Evolutionary conservation across 2,797 vertebrate genomes (phyloP).

Genomic region (Sandelia bainsii): DNA sequence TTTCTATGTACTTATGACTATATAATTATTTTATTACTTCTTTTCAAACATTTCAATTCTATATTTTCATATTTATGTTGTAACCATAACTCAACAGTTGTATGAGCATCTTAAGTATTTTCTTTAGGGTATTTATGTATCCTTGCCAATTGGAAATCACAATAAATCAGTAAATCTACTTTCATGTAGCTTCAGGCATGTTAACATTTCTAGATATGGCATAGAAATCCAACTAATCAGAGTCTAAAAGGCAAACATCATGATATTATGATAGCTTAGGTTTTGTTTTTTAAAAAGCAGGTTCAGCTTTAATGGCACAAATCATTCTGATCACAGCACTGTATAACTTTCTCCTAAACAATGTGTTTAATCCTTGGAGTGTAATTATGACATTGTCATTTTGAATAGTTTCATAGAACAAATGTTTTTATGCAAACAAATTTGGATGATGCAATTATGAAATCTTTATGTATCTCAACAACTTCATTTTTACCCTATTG

Average conservation of each 20-base stretch:
- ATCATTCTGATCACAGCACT: constrained; percentile 30
- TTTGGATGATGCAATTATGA: not conserved
- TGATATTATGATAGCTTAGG: not conserved
- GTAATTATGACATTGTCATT: not conserved
- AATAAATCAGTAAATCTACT: constrained; percentile 11
- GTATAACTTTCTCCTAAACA: constrained; percentile 5
- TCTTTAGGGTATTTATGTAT: constrained; percentile 30
- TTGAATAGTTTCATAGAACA: constrained; percentile 13
- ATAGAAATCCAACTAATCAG: not conserved
- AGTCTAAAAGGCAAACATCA: not conserved
- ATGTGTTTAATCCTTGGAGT: constrained; percentile 5
- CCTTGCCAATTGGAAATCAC: constrained; percentile 31
- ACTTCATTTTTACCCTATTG: not conserved
- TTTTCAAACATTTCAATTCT: constrained; percentile 62
- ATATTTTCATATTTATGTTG: constrained; percentile 78
- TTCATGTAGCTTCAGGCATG: not conserved
- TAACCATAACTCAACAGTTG: constrained; percentile 63
- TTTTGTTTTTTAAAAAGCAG: not conserved
- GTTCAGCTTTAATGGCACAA: constrained; percentile 24
- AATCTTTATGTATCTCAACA: constrained; percentile 13
- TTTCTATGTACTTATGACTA: constrained; percentile 76
- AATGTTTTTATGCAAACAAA: constrained; percentile 7
- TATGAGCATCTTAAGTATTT: constrained; percentile 42
- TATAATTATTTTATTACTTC: constrained; percentile 76
- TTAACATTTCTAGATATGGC: not conserved